Base-by-base conservation (phyloP, 2,888 invertebrate species). In the Ptilodon capucinus region DNA sequence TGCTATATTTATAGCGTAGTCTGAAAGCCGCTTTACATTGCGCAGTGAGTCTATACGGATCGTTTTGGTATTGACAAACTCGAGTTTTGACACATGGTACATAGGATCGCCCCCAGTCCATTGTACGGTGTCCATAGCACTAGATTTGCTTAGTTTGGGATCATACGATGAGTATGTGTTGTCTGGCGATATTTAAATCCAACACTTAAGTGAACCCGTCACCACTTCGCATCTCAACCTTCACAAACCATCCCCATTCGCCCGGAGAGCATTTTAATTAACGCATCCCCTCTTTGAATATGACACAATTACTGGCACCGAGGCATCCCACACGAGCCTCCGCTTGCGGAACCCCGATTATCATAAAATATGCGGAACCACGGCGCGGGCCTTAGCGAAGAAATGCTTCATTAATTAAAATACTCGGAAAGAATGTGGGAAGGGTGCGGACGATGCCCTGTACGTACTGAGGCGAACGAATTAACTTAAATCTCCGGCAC, bases 351-450 rank as follows among this genome's bases (percentile, higher is more conserved):
- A 41, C 45, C 47, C 30, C 40, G 25, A 44, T 46, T 36, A 46
- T 49, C 46, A 55, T 44, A 44, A 45, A 46, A 49, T 55, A 51
- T 46, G 43, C 35, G 40, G 19, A 30, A 45, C 41, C 41, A 44
- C 40, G 45, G 30, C 8, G 40, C 44, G 21, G 34, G 32, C 28
- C 21, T 46, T 38, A 35, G 13, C 34, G 34, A 39, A 51, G 54
- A 46, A 48, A 57, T 51, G 48, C 44, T 48, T 42, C 43, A 45
- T 32, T 58, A 54, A 58, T 59, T 58, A 51, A 56, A 59, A 59
- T 56, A 28, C 48, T 44, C 41, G 13, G 35, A 32, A 48, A 47
- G 44, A 50, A 58, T 46, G 36, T 46, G 45, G 28, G 39, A 13
- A 13, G 46, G 46, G 42, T 42, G 44, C 19, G 44, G 34, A 36